A percentile compares a stretch with the other conserved stretches of the same genome.
Conservation (phyloP, 2,888 invertebrate genomes). For the Morpho achilles region DNA sequence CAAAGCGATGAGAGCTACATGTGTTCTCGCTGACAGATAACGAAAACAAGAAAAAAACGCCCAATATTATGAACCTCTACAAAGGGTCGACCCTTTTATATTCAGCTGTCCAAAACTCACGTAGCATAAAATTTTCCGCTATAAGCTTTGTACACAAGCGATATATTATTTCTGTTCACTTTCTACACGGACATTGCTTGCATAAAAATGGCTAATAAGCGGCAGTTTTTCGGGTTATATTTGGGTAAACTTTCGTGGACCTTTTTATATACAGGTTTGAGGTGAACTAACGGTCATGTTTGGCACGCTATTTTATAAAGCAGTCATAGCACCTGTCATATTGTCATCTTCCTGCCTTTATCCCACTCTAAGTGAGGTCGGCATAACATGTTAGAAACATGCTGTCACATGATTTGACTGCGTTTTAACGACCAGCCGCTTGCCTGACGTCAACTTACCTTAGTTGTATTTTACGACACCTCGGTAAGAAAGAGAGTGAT, state of each 20-base stretch:
- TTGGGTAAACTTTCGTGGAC: not conserved
- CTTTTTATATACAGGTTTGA: not conserved
- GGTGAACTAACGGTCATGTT: no score
- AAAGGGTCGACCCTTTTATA: slow-evolving; percentile 37
- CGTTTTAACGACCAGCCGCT: no score
- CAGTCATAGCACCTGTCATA: no score
- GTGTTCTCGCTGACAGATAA: slow-evolving; percentile 32
- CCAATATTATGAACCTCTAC: slow-evolving; percentile 40
- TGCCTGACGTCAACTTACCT: no score
- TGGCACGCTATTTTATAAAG: no score
- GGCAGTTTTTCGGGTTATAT: not conserved
- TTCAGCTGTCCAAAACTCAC: slow-evolving; percentile 30
- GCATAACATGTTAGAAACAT: no score
- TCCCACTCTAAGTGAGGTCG: no score
- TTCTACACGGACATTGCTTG: slow-evolving; percentile 12
- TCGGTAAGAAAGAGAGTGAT: no score
- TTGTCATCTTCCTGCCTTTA: no score
- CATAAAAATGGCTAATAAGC: slow-evolving; percentile 12
- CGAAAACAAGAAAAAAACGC: slow-evolving; percentile 33
- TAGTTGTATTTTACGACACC: no score
- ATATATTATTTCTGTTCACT: slow-evolving; percentile 22
- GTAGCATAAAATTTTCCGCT: slow-evolving; percentile 31
- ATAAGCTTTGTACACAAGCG: slow-evolving; percentile 26
- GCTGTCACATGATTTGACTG: no score
- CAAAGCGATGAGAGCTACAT: slow-evolving; percentile 24